Evolutionary conservation across 2,888 invertebrate species (phyloP), one percentile per base, ranked within the genome.

Genomic region (Platerodrilus igneus): DNA sequence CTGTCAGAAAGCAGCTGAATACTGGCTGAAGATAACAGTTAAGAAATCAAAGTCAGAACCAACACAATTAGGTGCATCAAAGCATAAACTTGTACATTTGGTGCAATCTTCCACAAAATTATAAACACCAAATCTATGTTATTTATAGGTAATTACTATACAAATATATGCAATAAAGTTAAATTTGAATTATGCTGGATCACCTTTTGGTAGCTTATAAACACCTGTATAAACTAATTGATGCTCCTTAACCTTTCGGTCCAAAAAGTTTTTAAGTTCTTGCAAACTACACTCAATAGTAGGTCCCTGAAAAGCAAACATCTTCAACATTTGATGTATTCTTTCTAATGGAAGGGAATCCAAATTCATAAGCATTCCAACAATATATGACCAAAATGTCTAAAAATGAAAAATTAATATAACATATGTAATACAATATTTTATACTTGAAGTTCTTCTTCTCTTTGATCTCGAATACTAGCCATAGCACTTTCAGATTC

Each of bases 341-440:
- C 94, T 74, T 53, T 95, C 94, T 48, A 95, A 70, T 0, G 93
- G 87, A 61, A 95, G 73, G 0, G 87, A 88, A 58, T 94, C 93
- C 48, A 96, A 72, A 72, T 96, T 96, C 7, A 93, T 93, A 39
- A 96, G 69, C 96, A 96, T 96, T 10, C 94, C 95, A 27, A 92
- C 87, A 55, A 96, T 93, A 60, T 95, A 96, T 0, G 93, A 90
- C 96, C 96, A 96, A 67, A 94, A 93, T 27, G 83, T 79, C 77
- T 79, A 60, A 21, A 62, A 67, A 58, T 53, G 39, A 51, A 53
- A 48, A 53, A 41, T 13, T 17, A n/a, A n/a, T n/a, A n/a, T n/a
- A n/a, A n/a, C n/a, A n/a, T n/a, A n/a, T n/a, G n/a, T 38, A 32
- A 17, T 23, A n/a, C 3, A 17, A 22, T 22, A 34, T 23, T n/a